A percentile compares a stretch with the other conserved stretches of the same genome.
Evolutionary conservation across 2,797 vertebrate species (phyloP).

Genomic region (Eurystomus glaucurus): DNA sequence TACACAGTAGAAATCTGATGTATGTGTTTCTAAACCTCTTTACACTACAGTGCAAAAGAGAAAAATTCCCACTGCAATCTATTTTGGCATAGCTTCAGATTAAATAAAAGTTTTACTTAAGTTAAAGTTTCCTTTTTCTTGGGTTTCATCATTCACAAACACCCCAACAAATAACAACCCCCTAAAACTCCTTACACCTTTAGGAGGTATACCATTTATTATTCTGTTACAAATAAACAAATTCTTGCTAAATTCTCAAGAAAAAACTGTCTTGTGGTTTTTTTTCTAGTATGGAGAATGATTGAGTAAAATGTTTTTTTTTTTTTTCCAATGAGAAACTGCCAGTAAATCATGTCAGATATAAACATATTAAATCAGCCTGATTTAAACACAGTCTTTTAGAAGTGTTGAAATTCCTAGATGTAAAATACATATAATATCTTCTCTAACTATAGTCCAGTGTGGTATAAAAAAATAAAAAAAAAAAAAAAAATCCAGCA

Average conservation of each 20-base stretch:
- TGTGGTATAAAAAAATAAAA: not conserved
- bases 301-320: not conserved
- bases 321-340: not conserved
- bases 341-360: not conserved
- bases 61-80: not conserved
- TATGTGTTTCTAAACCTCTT: not conserved
- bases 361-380: not conserved
- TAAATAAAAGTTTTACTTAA: not conserved
- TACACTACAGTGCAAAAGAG: not conserved
- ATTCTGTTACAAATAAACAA: not conserved
- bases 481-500: not conserved
- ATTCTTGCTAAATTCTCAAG: not conserved
- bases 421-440: accelerated
- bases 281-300: not conserved
- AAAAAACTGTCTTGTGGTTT: not conserved
- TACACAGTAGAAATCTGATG: not conserved
- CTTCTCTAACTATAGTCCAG: not conserved
- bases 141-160: not conserved
- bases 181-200: accelerated
- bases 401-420: not conserved
- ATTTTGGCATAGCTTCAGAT: not conserved
- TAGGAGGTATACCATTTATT: not conserved
- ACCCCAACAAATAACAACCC: accelerated
- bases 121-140: not conserved
- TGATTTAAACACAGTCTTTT: not conserved